phyloP scores from a whole-genome alignment of 2,113 vertebrate genomes.

The Zapus hudsonius region DNA sequence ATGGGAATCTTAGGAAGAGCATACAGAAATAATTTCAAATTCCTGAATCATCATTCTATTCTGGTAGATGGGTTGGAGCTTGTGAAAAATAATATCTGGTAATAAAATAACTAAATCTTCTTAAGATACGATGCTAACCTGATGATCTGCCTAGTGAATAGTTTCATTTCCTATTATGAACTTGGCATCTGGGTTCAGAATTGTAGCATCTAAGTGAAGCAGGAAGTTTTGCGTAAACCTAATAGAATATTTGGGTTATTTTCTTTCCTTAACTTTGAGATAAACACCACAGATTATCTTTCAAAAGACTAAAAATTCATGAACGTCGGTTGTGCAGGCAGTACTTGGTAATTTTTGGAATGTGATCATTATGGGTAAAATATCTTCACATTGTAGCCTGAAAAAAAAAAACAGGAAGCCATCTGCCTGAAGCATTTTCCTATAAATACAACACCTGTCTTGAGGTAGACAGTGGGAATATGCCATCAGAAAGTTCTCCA shows the following conservation, averaged over 20 bases:
- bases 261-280: conserved; percentile 41
- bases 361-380: background rate
- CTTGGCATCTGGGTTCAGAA: conserved; percentile 32
- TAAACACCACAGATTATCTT: background rate
- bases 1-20: conserved; percentile 41
- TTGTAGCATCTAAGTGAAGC: background rate
- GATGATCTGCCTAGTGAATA: conserved; percentile 25
- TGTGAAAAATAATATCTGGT: background rate
- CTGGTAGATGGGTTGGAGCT: conserved; percentile 6
- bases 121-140: background rate
- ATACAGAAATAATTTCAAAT: conserved; percentile 55
- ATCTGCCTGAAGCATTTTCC: conserved; percentile 33
- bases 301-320: conserved; percentile 1
- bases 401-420: conserved; percentile 1
- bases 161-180: conserved; percentile 29
- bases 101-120: conserved; percentile 19
- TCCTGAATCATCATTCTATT: conserved; percentile 40
- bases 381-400: background rate
- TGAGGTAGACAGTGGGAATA: background rate
- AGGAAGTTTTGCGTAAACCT: conserved; percentile 47
- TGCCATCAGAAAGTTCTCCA: background rate
- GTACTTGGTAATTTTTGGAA: background rate
- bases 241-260: conserved; percentile 26
- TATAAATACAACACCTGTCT: conserved; percentile 53
- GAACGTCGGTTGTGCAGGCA: background rate